A percentile compares a stretch with the other conserved stretches of the same genome.
phyloP scores from a whole-genome alignment of 1,140 invertebrate genomes.

The Megathymus violae region DNA sequence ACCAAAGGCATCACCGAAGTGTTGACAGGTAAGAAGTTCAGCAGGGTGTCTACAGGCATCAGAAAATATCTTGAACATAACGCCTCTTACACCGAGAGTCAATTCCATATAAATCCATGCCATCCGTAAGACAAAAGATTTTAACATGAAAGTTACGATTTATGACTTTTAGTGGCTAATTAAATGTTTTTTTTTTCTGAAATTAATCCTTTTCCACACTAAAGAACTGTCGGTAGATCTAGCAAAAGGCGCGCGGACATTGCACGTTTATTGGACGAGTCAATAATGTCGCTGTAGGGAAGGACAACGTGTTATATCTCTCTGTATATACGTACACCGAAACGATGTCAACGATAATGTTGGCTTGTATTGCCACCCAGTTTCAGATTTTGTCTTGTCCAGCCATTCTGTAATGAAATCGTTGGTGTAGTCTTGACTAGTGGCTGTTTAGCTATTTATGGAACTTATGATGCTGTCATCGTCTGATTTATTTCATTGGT shows the following conservation, averaged over 20 bases:
- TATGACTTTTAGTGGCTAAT: too few relatives aligned
- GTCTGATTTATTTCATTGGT: too few relatives aligned
- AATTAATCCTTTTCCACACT: constrained; percentile 47
- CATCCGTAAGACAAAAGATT: too few relatives aligned
- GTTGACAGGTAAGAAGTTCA: too few relatives aligned
- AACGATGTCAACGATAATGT: constrained; percentile 69
- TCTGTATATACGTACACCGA: constrained; percentile 54
- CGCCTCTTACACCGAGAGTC: too few relatives aligned
- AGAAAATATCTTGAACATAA: too few relatives aligned
- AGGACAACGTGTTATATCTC: constrained; percentile 52
- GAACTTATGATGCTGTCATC: too few relatives aligned
- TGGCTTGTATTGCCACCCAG: constrained; percentile 48
- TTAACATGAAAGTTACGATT: too few relatives aligned
- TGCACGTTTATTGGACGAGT: constrained; percentile 76
- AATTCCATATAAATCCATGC: too few relatives aligned
- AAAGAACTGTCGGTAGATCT: constrained; percentile 33
- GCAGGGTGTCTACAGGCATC: too few relatives aligned
- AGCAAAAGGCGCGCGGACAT: constrained; percentile 69
- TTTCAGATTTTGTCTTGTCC: constrained; percentile 53
- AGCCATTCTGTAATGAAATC: constrained; percentile 27
- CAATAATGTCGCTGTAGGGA: constrained; percentile 68
- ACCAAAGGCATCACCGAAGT: too few relatives aligned
- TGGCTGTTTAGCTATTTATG: constrained; percentile 3
- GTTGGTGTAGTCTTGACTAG: background rate
- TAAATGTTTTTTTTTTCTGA: background rate